Evolutionary conservation across 2,888 invertebrate species (phyloP), one percentile per base, ranked within the genome.

Genomic region (Pristionchus japonicus): DNA sequence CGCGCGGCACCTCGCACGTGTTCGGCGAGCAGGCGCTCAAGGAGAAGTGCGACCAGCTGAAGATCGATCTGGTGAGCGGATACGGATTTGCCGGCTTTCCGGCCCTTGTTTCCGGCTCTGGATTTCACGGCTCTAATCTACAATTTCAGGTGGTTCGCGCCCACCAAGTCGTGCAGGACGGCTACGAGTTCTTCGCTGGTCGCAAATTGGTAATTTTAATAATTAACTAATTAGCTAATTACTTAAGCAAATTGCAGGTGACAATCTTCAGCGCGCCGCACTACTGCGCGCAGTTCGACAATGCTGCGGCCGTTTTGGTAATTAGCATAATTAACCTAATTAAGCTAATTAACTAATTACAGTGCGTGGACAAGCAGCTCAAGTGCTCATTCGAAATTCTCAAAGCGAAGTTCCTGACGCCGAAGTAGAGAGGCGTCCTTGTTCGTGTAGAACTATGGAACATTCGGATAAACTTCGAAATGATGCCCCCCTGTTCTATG

Each of bases 161-260:
- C 3, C 96, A 96, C 92, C 96, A 96, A 94, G 95, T 95, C 15
- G 90, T 90, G 13, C 92, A 92, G 82, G 91, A 91, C 82, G 92
- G 92, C 20, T 92, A 91, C 87, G 92, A 92, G 82, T 91, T 91
- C 80, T 90, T 91, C 61, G 89, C 89, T 15, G 82, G 67, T 2
- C 86, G 88, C 61, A 85, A 88, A 61, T 88, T 91, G 77, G 90
- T 90, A 77, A 49, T 4, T 70, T 57, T 3, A 15, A 27, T 31
- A n/a, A 27, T n/a, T 43, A 2, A 80, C 7, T n/a, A 15, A 27
- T 86, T 34, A 4, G 49, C 40, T 49, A 52, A 61, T 57, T 84
- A 31, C 61, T 89, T 34, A n/a, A 40, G 67, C 13, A 37, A 43
- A 37, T 74, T 85, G 31, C 83, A 91, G 64, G 89, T 90, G 85